Base-by-base conservation (phyloP, 2,113 vertebrate species). In the Ictidomys tridecemlineatus region DNA sequence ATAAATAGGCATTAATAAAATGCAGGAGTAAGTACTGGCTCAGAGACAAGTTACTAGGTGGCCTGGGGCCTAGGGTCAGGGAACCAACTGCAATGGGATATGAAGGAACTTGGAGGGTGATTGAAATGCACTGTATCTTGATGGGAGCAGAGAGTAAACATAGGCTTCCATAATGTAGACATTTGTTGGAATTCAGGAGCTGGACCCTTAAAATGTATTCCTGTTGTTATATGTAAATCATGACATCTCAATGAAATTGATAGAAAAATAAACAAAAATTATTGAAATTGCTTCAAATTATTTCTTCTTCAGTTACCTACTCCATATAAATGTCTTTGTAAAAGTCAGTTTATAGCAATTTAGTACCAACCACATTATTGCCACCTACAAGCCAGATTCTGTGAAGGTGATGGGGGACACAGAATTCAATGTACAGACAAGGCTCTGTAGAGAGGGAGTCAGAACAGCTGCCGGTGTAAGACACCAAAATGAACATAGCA, bases 241-340 rank as follows among this genome's bases (percentile, higher is more conserved):
- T 56, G 39, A 79, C 2, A n/a, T 0, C 4, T 96, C 39, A 42
- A n/a, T 61, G 24, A 95, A 72, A 18, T 28, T 45, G 11, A 91
- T 39, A 73, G 18, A 83, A 92, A 94, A 85, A 42, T 82, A n/a
- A 82, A 77, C 34, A 37, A 74, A 90, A 63, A 45, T 79, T 83
- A 14, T 53, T 73, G 12, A 73, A n/a, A 79, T 58, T 84, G 26
- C 87, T 94, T 88, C 70, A 73, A 6, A 72, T 93, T 77, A 91
- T 51, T 65, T 82, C 69, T 91, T 80, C 26, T 18, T 56, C 9
- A 45, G 67, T n/a, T 89, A n/a, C 30, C 2, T n/a, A 37, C 53
- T 42, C 24, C 7, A 32, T 63, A 48, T 37, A 51, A 94, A 56
- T 89, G 73, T 85, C 28, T 79, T 77, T 92, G 10, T 42, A 65